Conservation (phyloP, 2,797 vertebrate species). For the Ceryle rudis region DNA sequence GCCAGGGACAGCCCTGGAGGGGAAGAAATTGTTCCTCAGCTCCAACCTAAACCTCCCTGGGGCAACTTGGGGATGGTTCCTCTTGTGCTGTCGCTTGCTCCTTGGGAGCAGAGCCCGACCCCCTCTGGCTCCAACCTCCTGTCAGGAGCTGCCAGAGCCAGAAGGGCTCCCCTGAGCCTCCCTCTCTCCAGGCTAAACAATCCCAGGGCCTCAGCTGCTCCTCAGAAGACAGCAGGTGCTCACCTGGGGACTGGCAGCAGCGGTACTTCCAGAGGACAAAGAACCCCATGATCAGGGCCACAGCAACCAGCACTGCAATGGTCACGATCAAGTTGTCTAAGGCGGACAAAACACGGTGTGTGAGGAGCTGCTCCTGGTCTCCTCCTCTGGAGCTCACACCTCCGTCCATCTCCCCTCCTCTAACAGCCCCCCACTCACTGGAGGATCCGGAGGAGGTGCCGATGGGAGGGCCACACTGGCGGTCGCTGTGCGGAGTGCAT, state of each 20-base stretch:
- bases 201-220: neutral
- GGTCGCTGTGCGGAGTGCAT: neutral
- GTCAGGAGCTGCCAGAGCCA: neutral
- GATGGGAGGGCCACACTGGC: neutral
- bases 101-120: too few relatives aligned
- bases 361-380: neutral
- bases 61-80: too few relatives aligned
- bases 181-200: neutral
- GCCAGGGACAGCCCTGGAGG: neutral
- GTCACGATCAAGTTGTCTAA: fast-evolving
- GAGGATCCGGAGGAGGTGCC: fast-evolving
- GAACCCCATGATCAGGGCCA: fast-evolving
- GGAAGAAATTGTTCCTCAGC: too few relatives aligned
- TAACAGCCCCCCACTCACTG: neutral
- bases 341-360: fast-evolving
- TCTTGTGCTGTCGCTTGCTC: too few relatives aligned
- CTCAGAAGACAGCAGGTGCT: neutral
- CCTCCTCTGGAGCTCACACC: neutral
- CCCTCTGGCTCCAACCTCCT: neutral
- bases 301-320: fast-evolving
- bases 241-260: neutral
- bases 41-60: too few relatives aligned
- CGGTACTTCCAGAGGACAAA: fast-evolving
- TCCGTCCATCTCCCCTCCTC: fast-evolving
- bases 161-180: neutral